A percentile compares a stretch with the other conserved stretches of the same genome.
Conservation (phyloP, 2,888 invertebrate genomes). For the Apoda limacodes region DNA sequence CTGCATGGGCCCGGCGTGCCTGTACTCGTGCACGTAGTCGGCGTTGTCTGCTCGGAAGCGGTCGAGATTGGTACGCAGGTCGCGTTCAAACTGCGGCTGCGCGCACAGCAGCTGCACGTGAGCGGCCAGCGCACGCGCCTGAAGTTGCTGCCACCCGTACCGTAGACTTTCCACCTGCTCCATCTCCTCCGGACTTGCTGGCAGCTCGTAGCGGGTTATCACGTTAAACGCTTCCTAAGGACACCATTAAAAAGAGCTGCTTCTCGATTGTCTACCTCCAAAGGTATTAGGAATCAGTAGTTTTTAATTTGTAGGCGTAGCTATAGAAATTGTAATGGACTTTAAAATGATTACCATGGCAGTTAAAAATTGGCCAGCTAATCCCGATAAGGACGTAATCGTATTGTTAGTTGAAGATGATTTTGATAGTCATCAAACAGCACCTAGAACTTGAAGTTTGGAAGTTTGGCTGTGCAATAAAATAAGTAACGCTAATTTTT, state of each 20-base stretch:
- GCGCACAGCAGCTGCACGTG: slow-evolving; percentile 84
- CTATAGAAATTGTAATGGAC: too few species aligned
- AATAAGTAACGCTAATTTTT: too few species aligned
- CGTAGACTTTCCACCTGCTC: slow-evolving; percentile 93
- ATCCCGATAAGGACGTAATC: too few species aligned
- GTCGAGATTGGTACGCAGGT: slow-evolving; percentile 83
- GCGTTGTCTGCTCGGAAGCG: slow-evolving; percentile 84
- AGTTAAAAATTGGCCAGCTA: too few species aligned
- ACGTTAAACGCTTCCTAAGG: slow-evolving; percentile 95
- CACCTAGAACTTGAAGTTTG: too few species aligned
- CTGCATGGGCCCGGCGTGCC: slow-evolving; percentile 90
- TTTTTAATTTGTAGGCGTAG: too few species aligned
- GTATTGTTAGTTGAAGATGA: too few species aligned
- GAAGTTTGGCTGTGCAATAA: too few species aligned
- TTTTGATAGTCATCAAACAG: too few species aligned
- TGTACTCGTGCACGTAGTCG: slow-evolving; percentile 84
- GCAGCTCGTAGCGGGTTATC: slow-evolving; percentile 86
- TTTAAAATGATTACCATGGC: too few species aligned
- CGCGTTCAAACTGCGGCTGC: slow-evolving; percentile 90
- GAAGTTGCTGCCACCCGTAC: slow-evolving; percentile 89
- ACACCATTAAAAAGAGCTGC: not conserved
- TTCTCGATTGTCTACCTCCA: too few species aligned
- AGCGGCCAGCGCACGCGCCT: slow-evolving; percentile 80
- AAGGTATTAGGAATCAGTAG: too few species aligned
- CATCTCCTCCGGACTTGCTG: slow-evolving; percentile 87